These are phyloP conservation scores for Trilocha varians DNA, from an alignment of 2,888 invertebrate genomes.

Conservation along the genomic window DNA sequence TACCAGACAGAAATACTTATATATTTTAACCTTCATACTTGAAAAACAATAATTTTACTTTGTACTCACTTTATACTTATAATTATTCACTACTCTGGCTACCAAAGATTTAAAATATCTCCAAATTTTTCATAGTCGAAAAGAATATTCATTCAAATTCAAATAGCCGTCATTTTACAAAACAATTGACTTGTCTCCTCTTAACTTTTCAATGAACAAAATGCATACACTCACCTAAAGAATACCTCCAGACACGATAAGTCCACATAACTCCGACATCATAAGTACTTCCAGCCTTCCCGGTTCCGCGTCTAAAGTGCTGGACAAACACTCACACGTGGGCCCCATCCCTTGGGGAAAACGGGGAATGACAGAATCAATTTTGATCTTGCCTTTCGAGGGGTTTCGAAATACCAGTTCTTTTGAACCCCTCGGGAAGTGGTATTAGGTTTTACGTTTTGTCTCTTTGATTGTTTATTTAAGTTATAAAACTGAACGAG, in stretches of 20 bases:
- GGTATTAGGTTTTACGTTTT: neutral
- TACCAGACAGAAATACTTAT: no score
- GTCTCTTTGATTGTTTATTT: neutral
- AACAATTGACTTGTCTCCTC: no score
- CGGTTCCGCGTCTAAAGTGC: slow-evolving; percentile 3
- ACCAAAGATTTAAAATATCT: no score
- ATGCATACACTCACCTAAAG: no score
- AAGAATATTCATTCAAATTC: no score
- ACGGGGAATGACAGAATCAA: slow-evolving; percentile 1
- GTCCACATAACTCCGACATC: neutral
- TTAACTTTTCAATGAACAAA: no score
- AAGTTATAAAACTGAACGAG: neutral
- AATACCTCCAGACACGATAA: neutral
- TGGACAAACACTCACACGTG: slow-evolving; percentile 3
- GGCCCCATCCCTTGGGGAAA: slow-evolving; percentile 2
- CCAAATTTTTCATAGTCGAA: no score
- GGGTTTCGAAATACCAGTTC: neutral
- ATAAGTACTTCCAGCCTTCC: neutral
- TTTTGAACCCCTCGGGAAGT: neutral
- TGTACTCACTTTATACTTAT: no score
- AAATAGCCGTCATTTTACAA: no score
- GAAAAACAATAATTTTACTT: no score
- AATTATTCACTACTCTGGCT: no score
- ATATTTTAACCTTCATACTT: no score
- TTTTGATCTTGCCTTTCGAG: slow-evolving; percentile 1